phyloP scores from a whole-genome alignment of 2,113 vertebrate species.

The Bufo gargarizans region DNA sequence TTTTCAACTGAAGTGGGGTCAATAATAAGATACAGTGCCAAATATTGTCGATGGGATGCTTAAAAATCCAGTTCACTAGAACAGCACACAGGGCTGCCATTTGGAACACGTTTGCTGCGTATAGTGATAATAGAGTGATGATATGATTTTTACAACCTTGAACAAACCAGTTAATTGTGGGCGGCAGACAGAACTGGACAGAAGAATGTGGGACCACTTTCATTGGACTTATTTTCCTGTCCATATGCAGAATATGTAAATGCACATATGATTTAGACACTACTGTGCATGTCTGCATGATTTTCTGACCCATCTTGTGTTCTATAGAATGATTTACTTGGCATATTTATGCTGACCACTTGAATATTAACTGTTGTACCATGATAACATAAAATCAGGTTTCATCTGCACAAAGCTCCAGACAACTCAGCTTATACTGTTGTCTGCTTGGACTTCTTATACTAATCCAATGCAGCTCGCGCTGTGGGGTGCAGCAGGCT shows the following conservation, averaged over 20 bases:
- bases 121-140: too few species aligned
- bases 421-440: neutral
- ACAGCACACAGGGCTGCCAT: too few species aligned
- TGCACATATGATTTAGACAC: neutral
- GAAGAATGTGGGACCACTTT: too few species aligned
- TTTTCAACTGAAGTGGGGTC: too few species aligned
- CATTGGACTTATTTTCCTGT: too few species aligned
- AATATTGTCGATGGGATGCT: too few species aligned
- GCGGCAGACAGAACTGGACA: too few species aligned
- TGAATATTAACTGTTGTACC: neutral
- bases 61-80: too few species aligned
- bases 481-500: neutral
- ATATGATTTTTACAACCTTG: too few species aligned
- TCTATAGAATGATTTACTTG: neutral
- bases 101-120: too few species aligned
- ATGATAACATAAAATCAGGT: neutral
- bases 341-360: neutral
- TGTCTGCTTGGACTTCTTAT: neutral
- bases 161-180: too few species aligned
- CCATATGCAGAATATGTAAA: neutral
- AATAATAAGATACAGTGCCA: too few species aligned
- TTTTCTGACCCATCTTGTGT: neutral
- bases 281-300: neutral
- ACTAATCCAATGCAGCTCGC: neutral
- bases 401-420: neutral